Evolutionary conservation across 2,888 invertebrate species (phyloP).

Genomic region (Agapostemon virescens): DNA sequence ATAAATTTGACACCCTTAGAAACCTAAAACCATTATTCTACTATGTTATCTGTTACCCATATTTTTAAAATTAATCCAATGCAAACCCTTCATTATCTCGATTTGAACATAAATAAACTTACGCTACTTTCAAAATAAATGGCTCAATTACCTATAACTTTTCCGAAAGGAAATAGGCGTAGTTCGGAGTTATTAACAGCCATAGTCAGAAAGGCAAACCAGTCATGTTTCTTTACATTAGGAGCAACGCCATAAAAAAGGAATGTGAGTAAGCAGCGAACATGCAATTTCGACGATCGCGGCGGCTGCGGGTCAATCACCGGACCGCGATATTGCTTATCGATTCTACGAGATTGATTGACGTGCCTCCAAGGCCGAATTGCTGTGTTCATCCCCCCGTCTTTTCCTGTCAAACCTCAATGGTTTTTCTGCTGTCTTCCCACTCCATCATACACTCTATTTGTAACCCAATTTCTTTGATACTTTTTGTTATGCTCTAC

Average conservation of each 20-base stretch:
- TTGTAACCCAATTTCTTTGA: neutral
- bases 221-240: slow-evolving; percentile 12
- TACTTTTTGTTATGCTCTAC: neutral
- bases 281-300: slow-evolving; percentile 64
- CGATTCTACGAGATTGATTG: slow-evolving; percentile 71
- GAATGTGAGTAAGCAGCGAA: slow-evolving; percentile 42
- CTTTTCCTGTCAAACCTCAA: slow-evolving; percentile 46
- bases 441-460: neutral
- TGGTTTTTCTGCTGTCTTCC: slow-evolving; percentile 20
- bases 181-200: slow-evolving; percentile 17
- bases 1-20: no score
- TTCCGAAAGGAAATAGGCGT: neutral
- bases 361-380: slow-evolving; percentile 58
- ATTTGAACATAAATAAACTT: no score
- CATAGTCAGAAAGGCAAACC: neutral
- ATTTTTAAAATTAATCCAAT: no score
- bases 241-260: slow-evolving; percentile 42
- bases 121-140: no score
- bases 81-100: no score
- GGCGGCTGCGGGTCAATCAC: slow-evolving; percentile 66
- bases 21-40: no score
- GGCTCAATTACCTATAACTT: no score
- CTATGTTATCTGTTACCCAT: no score
- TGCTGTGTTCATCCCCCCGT: slow-evolving; percentile 42
- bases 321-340: slow-evolving; percentile 73